A percentile compares a stretch with the other conserved stretches of the same genome.
These are phyloP conservation scores for Planococcus citri DNA, from an alignment of 1,140 invertebrate species.

Conservation along the genomic window DNA sequence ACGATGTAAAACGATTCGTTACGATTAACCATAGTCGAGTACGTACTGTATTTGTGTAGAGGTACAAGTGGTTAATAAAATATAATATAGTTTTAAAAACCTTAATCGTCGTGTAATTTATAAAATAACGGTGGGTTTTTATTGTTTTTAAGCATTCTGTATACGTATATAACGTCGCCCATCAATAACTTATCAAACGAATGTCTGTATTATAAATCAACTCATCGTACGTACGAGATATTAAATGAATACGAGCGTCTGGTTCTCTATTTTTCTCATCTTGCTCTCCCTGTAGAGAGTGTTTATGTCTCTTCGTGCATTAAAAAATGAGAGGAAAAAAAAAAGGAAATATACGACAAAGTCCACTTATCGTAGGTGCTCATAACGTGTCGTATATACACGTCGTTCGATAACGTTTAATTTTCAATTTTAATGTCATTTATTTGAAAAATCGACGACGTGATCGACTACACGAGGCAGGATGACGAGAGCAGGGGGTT, in stretches of 20 bases:
- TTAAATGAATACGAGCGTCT: no score
- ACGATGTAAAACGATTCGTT: background rate
- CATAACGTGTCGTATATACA: background rate
- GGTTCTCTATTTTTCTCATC: background rate
- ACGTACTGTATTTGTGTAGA: no score
- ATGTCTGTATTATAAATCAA: background rate
- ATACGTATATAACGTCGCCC: no score
- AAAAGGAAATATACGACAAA: no score
- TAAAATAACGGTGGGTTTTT: background rate
- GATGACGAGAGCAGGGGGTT: no score
- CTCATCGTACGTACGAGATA: background rate
- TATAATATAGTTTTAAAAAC: background rate
- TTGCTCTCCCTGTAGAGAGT: no score
- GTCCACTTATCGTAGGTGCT: background rate
- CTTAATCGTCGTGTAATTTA: background rate
- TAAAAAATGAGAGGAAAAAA: background rate
- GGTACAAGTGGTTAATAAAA: background rate
- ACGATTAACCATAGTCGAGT: background rate
- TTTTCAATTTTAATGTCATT: slow-evolving; percentile 1
- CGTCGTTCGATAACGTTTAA: background rate
- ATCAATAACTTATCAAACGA: background rate
- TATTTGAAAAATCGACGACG: no score
- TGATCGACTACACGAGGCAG: no score
- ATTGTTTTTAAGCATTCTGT: background rate
- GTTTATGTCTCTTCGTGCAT: background rate